phyloP scores from a whole-genome alignment of 2,113 vertebrate genomes.

The Mesocricetus auratus region DNA sequence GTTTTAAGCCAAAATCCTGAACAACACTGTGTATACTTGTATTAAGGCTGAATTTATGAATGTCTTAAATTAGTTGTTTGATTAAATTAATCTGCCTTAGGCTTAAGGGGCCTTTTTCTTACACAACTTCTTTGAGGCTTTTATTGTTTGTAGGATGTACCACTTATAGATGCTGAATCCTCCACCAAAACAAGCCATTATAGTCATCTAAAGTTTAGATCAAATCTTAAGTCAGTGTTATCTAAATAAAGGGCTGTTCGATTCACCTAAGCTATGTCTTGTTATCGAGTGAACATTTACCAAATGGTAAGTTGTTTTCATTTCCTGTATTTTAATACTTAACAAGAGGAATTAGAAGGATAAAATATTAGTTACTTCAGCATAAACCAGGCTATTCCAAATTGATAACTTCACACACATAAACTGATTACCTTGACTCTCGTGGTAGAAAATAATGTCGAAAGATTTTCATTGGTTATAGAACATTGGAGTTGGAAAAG shows the following conservation, averaged over 20 bases:
- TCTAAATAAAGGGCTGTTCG: background rate
- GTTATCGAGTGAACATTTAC: conserved; percentile 6
- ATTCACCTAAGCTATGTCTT: background rate
- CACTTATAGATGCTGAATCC: background rate
- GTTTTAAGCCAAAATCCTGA: background rate
- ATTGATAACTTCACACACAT: background rate
- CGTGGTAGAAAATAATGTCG: background rate
- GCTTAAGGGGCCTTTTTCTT: background rate
- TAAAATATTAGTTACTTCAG: conserved; percentile 27
- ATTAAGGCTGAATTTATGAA: background rate
- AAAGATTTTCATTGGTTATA: background rate
- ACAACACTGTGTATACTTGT: background rate
- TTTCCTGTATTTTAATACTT: conserved; percentile 11
- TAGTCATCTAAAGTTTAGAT: background rate
- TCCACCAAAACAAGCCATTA: conserved; percentile 1
- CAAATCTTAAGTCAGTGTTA: background rate
- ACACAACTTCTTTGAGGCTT: background rate
- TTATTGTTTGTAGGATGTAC: conserved; percentile 2
- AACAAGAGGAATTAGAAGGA: background rate
- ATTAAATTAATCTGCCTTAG: background rate
- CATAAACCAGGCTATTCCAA: background rate
- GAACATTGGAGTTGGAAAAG: background rate
- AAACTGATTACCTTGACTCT: background rate
- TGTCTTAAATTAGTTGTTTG: background rate
- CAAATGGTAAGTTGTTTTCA: background rate